Conservation (phyloP, 1,140 invertebrate genomes). For the Calephelis nemesis region DNA sequence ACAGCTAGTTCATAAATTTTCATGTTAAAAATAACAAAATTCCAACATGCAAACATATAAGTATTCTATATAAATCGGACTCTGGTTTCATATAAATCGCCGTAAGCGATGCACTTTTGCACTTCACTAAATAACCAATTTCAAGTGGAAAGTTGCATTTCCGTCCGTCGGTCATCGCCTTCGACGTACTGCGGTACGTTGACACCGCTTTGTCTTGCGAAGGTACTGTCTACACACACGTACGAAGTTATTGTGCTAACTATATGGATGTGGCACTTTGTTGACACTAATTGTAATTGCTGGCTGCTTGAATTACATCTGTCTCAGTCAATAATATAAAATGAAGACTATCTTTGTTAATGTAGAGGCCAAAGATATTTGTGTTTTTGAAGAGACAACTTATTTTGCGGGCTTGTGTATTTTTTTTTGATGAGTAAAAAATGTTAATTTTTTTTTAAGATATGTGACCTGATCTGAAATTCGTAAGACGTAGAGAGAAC, state of each 20-base stretch:
- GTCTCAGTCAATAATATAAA: background rate
- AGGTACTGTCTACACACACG: constrained; percentile 25
- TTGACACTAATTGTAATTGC: background rate
- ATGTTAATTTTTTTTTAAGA: too few relatives aligned
- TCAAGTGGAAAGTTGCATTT: constrained; percentile 29
- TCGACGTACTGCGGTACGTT: constrained; percentile 26
- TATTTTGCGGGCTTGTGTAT: too few relatives aligned
- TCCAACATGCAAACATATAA: too few relatives aligned
- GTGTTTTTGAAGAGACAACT: too few relatives aligned
- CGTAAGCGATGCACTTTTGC: too few relatives aligned
- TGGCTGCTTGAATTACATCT: background rate
- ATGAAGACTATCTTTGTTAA: too few relatives aligned
- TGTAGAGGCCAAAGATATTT: too few relatives aligned
- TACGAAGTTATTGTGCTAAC: background rate
- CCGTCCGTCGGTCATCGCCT: constrained; percentile 29
- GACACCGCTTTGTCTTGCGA: constrained; percentile 35
- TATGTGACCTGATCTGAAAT: too few relatives aligned
- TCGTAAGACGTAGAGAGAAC: too few relatives aligned
- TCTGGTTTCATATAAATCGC: constrained; percentile 14
- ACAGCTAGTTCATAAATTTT: too few relatives aligned
- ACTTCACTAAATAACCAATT: constrained; percentile 13
- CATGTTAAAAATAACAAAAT: too few relatives aligned
- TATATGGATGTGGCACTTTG: constrained; percentile 12
- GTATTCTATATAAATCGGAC: background rate
- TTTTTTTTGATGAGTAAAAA: too few relatives aligned